A percentile compares a stretch with the other conserved stretches of the same genome.
phyloP scores from a whole-genome alignment of 2,113 vertebrate genomes.

The Neogobius melanostomus region DNA sequence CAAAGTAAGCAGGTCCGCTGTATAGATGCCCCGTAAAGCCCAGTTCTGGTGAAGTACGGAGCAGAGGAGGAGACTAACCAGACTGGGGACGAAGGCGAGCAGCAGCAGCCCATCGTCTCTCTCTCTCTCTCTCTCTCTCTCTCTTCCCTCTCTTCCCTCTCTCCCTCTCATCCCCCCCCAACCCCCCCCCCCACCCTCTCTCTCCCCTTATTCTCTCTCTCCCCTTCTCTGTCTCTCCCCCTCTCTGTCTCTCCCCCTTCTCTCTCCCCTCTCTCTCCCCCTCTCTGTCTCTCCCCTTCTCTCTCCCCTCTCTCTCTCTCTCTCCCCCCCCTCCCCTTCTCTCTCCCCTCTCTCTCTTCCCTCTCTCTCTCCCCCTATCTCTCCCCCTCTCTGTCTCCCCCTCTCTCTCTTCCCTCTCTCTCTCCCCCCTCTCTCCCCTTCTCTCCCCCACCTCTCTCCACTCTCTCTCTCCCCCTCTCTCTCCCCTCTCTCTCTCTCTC shows the following conservation, averaged over 20 bases:
- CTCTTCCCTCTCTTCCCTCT: neutral
- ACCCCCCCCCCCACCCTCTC: neutral
- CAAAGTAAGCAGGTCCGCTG: slow-evolving; percentile 48
- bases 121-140: neutral
- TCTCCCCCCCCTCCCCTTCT: no score
- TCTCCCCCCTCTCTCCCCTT: no score
- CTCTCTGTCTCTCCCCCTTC: neutral
- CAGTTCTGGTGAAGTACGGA: slow-evolving; percentile 49
- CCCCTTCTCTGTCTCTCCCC: neutral
- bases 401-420: no score
- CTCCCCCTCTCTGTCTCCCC: no score
- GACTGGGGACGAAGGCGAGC: slow-evolving; percentile 26
- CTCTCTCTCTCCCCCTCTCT: no score
- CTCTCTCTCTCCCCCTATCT: no score
- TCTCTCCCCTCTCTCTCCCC: no score
- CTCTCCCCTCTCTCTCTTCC: no score
- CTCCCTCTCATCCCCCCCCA: no score
- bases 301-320: no score
- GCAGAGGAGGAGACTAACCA: slow-evolving; percentile 52
- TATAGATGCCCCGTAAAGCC: slow-evolving; percentile 46
- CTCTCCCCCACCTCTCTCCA: no score
- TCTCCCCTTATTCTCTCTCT: neutral
- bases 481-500: neutral
- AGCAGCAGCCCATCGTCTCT: slow-evolving; percentile 8
- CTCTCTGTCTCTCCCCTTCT: no score